Percentiles rank a stretch among this genome's conserved stretches.
Conservation (phyloP, 2,797 vertebrate species). For the Eupleurogrammus muticus region DNA sequence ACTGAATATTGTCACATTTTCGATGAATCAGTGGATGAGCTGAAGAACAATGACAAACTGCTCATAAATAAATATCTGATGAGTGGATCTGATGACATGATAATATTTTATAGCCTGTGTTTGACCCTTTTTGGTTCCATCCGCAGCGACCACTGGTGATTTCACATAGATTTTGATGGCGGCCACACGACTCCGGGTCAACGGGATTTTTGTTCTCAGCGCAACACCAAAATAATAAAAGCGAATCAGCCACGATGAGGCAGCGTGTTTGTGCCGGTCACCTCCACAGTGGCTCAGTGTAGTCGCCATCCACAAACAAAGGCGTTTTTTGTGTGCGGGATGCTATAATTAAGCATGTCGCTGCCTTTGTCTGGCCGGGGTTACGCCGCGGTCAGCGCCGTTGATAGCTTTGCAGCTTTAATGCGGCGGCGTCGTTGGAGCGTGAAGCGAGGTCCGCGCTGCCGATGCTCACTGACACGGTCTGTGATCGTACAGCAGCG, state of each 20-base stretch:
- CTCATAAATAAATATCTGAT: constrained; percentile 1
- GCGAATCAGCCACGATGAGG: constrained; percentile 13
- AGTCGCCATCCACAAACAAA: constrained; percentile 42
- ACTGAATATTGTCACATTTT: background rate
- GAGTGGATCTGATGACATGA: background rate
- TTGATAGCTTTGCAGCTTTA: constrained; percentile 41
- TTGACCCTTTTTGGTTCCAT: constrained; percentile 16
- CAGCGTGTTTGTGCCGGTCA: constrained; percentile 1
- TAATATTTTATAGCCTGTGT: constrained; percentile 16
- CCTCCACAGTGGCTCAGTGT: constrained; percentile 5
- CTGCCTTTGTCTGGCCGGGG: constrained; percentile 58
- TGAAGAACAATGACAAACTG: background rate
- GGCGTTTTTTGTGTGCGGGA: constrained; percentile 36
- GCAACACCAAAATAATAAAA: background rate
- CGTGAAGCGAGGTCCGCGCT: background rate
- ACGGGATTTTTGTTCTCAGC: constrained; percentile 1
- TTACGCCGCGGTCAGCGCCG: constrained; percentile 48
- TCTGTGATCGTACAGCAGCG: background rate
- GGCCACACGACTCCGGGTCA: constrained; percentile 31
- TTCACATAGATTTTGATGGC: constrained; percentile 9
- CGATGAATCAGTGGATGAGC: background rate
- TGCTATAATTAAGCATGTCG: constrained; percentile 36
- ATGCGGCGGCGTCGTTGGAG: constrained; percentile 16
- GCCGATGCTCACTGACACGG: background rate
- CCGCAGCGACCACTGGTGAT: constrained; percentile 11